Base-by-base conservation (phyloP, 2,888 invertebrate species). In the Anoplius nigerrimus region DNA sequence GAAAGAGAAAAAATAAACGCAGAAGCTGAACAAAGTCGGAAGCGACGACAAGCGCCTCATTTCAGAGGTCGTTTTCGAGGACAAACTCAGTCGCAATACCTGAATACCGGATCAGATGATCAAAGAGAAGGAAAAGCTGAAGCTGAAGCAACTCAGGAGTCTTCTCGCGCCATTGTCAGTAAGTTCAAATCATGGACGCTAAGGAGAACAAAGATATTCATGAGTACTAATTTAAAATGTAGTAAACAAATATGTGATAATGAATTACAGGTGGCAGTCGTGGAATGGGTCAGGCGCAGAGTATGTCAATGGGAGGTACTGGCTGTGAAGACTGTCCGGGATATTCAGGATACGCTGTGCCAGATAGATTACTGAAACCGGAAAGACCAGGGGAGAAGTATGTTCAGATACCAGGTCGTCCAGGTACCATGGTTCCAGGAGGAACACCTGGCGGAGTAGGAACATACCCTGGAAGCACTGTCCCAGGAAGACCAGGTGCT, bases 231-330 rank as follows among this genome's bases (percentile, higher is more conserved):
- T 42, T 52, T 15, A 2, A 21, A 55, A 62, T 2, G 22, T 55
- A 8, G 22, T 13, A 42, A 63, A n/a, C n/a, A n/a, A 34, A 34
- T 22, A n/a, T 48, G 1, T 48, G 15, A 2, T 15, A 8, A 57
- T 22, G n/a, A 46, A 55, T 90, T 77, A 34, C 79, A 96, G 95
- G 92, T 90, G 95, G 95, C 54, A 92, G 91, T 72, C 93, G 93
- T 84, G 96, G 96, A 63, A 95, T 96, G 94, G 96, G 96, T 0
- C 95, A 95, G 90, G 96, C 96, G 0, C 96, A 96, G 89, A 95
- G 95, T 89, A 96, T 96, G 89, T 94, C 95, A 57, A 91, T 93
- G 68, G 92, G 93, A 59, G 92, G 92, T 57, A 91, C 90, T 0
- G 92, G 91, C 69, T 95, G 94, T 78, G 93, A 93, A n/a, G 94